Percentiles rank a stretch among this genome's conserved stretches.
Conservation (phyloP, 2,797 vertebrate species). For the Clarias fuscus region DNA sequence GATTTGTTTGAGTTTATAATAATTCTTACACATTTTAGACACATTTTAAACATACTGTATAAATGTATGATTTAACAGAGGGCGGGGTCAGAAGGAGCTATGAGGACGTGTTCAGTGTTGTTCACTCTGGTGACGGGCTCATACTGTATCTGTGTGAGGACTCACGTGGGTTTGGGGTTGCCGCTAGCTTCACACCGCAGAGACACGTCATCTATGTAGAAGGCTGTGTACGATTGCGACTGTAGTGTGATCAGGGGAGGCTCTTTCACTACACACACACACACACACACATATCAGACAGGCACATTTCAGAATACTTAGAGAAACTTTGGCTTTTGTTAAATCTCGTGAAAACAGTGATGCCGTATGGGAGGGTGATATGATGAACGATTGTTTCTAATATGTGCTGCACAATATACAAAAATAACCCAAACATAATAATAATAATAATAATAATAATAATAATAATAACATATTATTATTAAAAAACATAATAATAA, state of each 20-base stretch:
- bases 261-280: constrained; percentile 62
- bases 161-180: constrained; percentile 68
- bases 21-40: no score
- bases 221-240: constrained; percentile 64
- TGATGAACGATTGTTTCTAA: neutral
- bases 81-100: no score
- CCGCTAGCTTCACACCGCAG: constrained; percentile 69
- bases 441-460: no score
- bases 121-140: neutral
- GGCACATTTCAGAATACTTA: neutral
- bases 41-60: no score
- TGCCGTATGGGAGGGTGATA: neutral
- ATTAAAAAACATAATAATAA: no score
- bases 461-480: no score
- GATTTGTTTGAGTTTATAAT: no score
- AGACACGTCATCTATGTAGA: constrained; percentile 64
- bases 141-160: constrained; percentile 13
- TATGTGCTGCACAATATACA: neutral
- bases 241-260: constrained; percentile 64
- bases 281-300: constrained; percentile 10
- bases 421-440: no score
- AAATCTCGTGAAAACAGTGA: neutral
- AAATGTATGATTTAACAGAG: no score
- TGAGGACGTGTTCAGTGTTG: neutral
- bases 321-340: neutral